Evolutionary conservation across 64 coral and sea anemone genomes (phyloP).

Genomic region (Montipora cactus): DNA sequence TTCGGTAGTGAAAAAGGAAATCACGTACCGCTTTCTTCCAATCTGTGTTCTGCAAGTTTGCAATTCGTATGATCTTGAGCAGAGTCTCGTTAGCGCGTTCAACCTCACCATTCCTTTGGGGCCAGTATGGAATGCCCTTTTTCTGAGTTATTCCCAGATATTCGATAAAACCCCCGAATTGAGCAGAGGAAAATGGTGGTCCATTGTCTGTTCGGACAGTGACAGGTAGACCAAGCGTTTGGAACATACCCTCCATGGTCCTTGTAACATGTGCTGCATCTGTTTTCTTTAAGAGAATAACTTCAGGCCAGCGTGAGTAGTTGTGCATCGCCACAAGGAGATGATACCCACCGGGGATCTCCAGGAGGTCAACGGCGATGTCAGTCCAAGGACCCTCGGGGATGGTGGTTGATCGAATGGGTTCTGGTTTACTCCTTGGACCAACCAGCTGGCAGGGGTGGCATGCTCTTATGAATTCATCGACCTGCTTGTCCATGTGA

Average conservation of each 20-base stretch:
- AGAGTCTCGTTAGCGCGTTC: neutral
- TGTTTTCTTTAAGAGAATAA: slow-evolving; percentile 46
- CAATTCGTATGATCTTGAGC: slow-evolving; percentile 46
- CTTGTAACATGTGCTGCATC: slow-evolving; percentile 43
- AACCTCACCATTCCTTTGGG: neutral
- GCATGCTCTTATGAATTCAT: slow-evolving; percentile 12
- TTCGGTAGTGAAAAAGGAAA: slow-evolving; percentile 41
- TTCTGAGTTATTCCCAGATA: neutral
- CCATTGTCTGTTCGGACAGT: slow-evolving; percentile 21
- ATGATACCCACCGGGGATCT: slow-evolving; percentile 11
- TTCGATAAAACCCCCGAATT: neutral
- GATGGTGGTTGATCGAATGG: slow-evolving; percentile 26
- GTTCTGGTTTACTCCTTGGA: slow-evolving; percentile 24
- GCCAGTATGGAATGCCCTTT: neutral
- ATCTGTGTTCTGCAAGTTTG: slow-evolving; percentile 23
- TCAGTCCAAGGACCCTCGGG: slow-evolving; percentile 10
- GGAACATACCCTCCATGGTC: slow-evolving; percentile 47
- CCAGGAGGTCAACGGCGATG: slow-evolving; percentile 6
- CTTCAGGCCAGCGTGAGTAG: slow-evolving; percentile 56
- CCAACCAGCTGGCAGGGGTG: slow-evolving; percentile 43
- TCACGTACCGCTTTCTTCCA: slow-evolving; percentile 41
- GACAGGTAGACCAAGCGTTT: slow-evolving; percentile 27
- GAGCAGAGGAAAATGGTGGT: slow-evolving; percentile 20
- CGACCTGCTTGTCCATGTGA: slow-evolving; percentile 23
- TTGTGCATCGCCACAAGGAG: slow-evolving; percentile 31